Evolutionary conservation across 2,888 invertebrate genomes (phyloP).

Genomic region (Pomacea canaliculata): DNA sequence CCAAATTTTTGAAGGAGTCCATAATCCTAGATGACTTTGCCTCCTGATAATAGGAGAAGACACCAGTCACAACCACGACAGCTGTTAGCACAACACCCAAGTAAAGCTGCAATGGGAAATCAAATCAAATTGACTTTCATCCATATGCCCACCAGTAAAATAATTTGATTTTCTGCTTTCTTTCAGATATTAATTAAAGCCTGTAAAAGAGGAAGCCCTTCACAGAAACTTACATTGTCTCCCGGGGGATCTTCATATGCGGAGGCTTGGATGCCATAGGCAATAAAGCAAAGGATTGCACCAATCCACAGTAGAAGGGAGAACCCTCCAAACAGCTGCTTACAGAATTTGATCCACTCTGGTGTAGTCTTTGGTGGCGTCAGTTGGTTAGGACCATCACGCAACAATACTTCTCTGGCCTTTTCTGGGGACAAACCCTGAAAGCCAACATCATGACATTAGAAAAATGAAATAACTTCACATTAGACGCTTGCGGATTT

Average conservation of each 20-base stretch:
- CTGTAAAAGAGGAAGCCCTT: no score
- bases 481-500: background rate
- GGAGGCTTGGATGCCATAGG: conserved; percentile 77
- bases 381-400: conserved; percentile 67
- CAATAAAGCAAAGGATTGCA: conserved; percentile 88
- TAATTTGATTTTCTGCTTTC: background rate
- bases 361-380: conserved; percentile 67
- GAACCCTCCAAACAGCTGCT: conserved; percentile 66
- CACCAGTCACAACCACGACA: conserved; percentile 97
- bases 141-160: background rate
- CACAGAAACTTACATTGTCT: conserved; percentile 79
- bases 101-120: conserved; percentile 75
- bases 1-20: conserved; percentile 98
- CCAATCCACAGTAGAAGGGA: conserved; percentile 66
- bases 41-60: conserved; percentile 98
- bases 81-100: conserved; percentile 93
- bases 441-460: background rate
- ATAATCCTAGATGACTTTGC: conserved; percentile 98
- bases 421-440: conserved; percentile 57
- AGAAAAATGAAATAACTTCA: background rate
- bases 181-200: background rate
- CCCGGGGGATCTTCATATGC: conserved; percentile 95
- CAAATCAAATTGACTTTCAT: background rate
- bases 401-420: conserved; percentile 54
- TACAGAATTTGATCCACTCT: conserved; percentile 68